Evolutionary conservation across 2,797 vertebrate species (phyloP).

Genomic region (Dicrostonyx torquatus): DNA sequence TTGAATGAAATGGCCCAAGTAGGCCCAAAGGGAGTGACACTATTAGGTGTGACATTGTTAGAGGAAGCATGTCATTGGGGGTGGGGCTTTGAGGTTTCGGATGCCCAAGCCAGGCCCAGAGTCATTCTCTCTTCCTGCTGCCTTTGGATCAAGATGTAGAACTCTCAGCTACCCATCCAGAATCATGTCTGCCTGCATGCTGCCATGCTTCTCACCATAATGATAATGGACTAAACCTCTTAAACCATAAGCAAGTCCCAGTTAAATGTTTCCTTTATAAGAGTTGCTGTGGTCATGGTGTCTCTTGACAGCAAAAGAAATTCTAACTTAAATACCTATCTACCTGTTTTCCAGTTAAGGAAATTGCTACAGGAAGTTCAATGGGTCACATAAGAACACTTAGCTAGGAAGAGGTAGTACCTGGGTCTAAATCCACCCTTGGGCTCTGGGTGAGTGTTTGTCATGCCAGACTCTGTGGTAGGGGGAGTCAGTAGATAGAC

Average conservation of each 20-base stretch:
- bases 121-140: not conserved
- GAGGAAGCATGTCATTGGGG: not conserved
- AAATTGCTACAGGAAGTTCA: not conserved
- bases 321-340: not conserved
- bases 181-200: not conserved
- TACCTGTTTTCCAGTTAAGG: not conserved
- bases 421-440: not conserved
- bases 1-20: not conserved
- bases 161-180: not conserved
- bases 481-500: not conserved
- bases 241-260: not conserved
- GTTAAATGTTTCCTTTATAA: not conserved
- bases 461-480: not conserved
- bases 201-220: not conserved
- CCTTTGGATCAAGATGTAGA: not conserved
- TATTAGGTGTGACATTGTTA: not conserved
- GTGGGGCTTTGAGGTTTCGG: not conserved
- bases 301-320: not conserved
- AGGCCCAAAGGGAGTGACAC: not conserved
- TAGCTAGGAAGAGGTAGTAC: not conserved
- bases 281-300: not conserved
- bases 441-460: not conserved
- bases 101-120: not conserved
- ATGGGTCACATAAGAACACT: accelerated
- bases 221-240: not conserved